phyloP scores from a whole-genome alignment of 2,888 invertebrate species.

The Drosophila putrida region DNA sequence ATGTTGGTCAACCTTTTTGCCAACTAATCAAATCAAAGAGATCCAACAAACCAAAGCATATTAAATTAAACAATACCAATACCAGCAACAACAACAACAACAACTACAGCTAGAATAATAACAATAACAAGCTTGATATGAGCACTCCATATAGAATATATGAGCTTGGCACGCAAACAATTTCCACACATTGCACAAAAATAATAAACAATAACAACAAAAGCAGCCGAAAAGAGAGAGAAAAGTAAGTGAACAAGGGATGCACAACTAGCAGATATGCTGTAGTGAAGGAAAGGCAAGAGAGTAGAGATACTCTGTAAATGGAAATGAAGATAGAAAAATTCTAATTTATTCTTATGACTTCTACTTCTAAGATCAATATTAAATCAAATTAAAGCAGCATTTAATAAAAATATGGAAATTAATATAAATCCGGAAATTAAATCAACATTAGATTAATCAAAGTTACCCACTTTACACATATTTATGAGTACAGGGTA shows the following conservation, averaged over 20 bases:
- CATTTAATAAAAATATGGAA: no score
- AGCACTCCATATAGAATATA: conserved; percentile 27
- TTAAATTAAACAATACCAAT: conserved; percentile 18
- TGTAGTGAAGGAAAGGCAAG: background rate
- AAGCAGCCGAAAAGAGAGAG: conserved; percentile 29
- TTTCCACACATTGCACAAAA: conserved; percentile 80
- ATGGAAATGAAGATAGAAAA: no score
- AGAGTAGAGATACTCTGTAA: background rate
- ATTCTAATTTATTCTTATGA: no score
- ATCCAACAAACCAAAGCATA: conserved; percentile 39
- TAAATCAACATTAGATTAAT: no score
- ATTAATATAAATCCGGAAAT: no score
- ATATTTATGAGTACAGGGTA: conserved; percentile 2
- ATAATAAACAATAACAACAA: conserved; percentile 65
- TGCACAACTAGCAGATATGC: background rate
- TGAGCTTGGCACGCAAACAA: conserved; percentile 69
- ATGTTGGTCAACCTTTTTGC: conserved; percentile 46
- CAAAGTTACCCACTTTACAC: background rate
- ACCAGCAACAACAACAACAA: conserved; percentile 4
- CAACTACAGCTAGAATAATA: conserved; percentile 14
- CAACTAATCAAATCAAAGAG: conserved; percentile 51
- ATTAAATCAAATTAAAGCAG: background rate
- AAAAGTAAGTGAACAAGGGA: background rate
- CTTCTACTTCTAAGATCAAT: background rate
- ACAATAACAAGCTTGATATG: conserved; percentile 21